phyloP scores from a whole-genome alignment of 2,113 vertebrate genomes.

The Nanorana parkeri region DNA sequence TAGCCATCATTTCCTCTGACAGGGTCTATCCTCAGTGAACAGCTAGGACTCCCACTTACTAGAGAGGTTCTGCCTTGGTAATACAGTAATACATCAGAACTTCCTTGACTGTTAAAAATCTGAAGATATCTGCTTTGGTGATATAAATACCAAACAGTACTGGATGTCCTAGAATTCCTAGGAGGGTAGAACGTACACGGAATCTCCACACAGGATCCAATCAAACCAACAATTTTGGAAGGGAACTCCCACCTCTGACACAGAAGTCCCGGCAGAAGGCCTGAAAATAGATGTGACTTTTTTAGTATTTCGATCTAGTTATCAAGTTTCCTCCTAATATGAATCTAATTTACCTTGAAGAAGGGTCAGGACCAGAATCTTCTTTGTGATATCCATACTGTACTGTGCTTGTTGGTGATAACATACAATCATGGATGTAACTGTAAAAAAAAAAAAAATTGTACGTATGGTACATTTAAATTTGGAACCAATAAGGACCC shows the following conservation, averaged over 20 bases:
- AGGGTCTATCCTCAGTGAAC: constrained; percentile 9
- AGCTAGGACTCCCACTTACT: not conserved
- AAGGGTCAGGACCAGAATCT: not conserved
- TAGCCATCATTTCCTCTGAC: not conserved
- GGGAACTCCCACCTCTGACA: not conserved
- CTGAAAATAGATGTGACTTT: not conserved
- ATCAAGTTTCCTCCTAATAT: not conserved
- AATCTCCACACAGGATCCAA: constrained; percentile 42
- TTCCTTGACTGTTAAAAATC: not conserved
- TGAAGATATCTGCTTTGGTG: rapidly evolving
- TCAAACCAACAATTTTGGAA: not conserved
- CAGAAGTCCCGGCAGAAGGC: not conserved
- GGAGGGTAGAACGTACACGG: not conserved
- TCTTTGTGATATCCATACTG: not conserved
- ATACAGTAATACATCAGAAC: not conserved
- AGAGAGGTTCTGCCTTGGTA: not conserved
- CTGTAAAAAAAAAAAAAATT: not conserved
- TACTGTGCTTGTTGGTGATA: not conserved
- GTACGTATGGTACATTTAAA: no score
- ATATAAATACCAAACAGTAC: constrained; percentile 14
- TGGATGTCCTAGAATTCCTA: not conserved
- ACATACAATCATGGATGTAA: not conserved
- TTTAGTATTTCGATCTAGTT: not conserved
- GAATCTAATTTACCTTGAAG: constrained; percentile 10
- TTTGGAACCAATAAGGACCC: no score